Evolutionary conservation across 1,140 invertebrate genomes (phyloP), one percentile per base, ranked within the genome.

Genomic region (Trichonephila clavata): DNA sequence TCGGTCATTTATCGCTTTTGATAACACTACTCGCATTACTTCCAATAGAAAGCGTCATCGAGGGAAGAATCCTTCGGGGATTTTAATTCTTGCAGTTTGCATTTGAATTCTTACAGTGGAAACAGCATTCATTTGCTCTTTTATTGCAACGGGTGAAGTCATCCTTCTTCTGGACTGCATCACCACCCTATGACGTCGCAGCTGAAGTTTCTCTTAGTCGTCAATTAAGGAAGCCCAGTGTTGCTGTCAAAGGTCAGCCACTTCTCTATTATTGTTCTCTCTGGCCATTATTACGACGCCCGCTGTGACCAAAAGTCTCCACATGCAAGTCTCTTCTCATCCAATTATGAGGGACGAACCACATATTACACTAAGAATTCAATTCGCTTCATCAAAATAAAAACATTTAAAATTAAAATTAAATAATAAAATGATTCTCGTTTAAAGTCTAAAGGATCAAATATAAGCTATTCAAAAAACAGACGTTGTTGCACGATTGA

Each of bases 201-300:
- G 27, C 71, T 77, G 20, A 84, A 84, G 81, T 84, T 84, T 84
- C 39, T 84, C 43, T 59, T 84, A 77, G 81, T 84, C 81, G 81
- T 84, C 81, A 90, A 90, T 90, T 90, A 90, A 90, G 88, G 71
- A 50, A 90, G 57, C 88, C 88, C 88, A 80, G 57, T 90, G 88
- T 90, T 43, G 71, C 88, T 80, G 88, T 90, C 88, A 90, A 90
- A 90, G 88, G 88, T 90, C 88, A 90, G 88, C 71, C 43, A 90
- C 88, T 90, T 71, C 88, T 90, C 88, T 80, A 90, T 90, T 80
- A 90, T 90, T 80, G 88, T 90, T 81, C 88, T 80, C 68, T 80
- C 71, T 61, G 88, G 88, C 50, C 71, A 90, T 90, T 90, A 90
- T 90, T 90, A 50, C 88, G 88, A 80, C 88, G 88, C 88, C 88